Conservation (phyloP, 2,113 vertebrate genomes). For the Hippocampus guttulatus region DNA sequence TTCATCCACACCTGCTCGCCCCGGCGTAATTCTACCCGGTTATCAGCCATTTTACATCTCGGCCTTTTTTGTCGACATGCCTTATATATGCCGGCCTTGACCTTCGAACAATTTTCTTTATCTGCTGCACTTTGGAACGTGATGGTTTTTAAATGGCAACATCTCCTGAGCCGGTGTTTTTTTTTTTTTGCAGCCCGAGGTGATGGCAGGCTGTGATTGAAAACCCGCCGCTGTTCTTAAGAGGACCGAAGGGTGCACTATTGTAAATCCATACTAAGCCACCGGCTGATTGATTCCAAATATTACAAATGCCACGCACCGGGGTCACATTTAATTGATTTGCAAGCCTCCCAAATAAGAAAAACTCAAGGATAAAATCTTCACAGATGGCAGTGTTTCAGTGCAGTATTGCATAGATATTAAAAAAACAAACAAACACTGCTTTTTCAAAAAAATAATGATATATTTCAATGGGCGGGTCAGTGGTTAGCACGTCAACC, state of each 20-base stretch:
- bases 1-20: neutral
- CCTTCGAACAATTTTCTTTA: slow-evolving; percentile 37
- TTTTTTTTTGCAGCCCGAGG: slow-evolving; percentile 38
- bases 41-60: slow-evolving; percentile 31
- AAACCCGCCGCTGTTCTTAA: slow-evolving; percentile 55
- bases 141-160: slow-evolving; percentile 57
- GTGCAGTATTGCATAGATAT: neutral
- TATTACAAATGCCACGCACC: slow-evolving; percentile 45
- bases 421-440: neutral
- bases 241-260: slow-evolving; percentile 51
- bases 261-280: slow-evolving; percentile 63
- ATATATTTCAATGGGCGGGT: neutral
- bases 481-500: too few species aligned
- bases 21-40: slow-evolving; percentile 17
- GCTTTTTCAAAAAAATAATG: too few species aligned
- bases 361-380: slow-evolving; percentile 3
- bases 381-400: slow-evolving; percentile 4
- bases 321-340: slow-evolving; percentile 58
- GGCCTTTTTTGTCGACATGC: slow-evolving; percentile 21
- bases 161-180: slow-evolving; percentile 32
- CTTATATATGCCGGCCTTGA: slow-evolving; percentile 34
- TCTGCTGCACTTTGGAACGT: slow-evolving; percentile 35
- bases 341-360: slow-evolving; percentile 43
- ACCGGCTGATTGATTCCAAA: slow-evolving; percentile 60
- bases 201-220: slow-evolving; percentile 48